Conservation (phyloP, 2,797 vertebrate genomes). For the Phrynocephalus vlangalii region DNA sequence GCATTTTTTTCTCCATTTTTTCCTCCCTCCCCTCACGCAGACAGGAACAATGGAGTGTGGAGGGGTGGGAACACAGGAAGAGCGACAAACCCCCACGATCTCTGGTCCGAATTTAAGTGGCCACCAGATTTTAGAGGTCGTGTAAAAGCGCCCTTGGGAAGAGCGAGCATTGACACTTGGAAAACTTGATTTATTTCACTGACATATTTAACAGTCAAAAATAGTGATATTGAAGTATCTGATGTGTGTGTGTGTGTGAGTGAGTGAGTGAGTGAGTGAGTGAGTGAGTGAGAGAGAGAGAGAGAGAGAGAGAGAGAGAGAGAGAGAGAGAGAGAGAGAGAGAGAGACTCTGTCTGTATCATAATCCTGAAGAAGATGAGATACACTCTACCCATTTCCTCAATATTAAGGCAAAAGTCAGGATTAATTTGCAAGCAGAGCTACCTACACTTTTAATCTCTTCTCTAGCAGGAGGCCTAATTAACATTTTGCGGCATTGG, state of each 20-base stretch:
- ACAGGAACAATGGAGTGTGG: no score
- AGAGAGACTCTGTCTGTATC: background rate
- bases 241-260: no score
- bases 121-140: no score
- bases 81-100: no score
- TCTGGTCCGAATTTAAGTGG: no score
- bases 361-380: constrained; percentile 15
- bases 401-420: constrained; percentile 46
- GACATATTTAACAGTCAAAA: constrained; percentile 11
- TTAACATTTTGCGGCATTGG: constrained; percentile 69
- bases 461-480: constrained; percentile 54
- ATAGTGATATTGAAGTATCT: background rate
- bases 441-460: constrained; percentile 56
- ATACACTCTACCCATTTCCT: constrained; percentile 3
- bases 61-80: no score
- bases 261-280: no score
- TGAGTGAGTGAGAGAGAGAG: no score
- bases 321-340: no score
- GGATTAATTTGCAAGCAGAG: constrained; percentile 49
- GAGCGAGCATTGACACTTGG: fast-evolving
- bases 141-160: background rate
- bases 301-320: background rate
- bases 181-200: background rate
- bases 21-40: no score
- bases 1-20: no score